Conservation (phyloP, 2,797 vertebrate genomes). For the Chloroceryle amazona region DNA sequence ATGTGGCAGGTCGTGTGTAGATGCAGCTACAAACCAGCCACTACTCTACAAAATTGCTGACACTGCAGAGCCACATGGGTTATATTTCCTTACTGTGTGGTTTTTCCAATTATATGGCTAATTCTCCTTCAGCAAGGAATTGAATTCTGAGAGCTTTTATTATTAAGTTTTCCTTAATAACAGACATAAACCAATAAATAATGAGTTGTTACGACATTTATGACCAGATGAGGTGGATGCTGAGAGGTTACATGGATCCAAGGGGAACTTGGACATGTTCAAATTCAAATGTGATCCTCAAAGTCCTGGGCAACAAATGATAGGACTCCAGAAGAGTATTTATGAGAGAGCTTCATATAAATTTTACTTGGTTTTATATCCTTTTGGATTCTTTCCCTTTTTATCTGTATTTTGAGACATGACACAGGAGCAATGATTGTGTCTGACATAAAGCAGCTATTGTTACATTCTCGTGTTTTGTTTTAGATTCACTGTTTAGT, state of each 20-base stretch:
- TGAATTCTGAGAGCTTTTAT: background rate
- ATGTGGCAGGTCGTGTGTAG: accelerated
- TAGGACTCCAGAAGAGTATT: background rate
- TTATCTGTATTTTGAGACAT: background rate
- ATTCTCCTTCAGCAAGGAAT: background rate
- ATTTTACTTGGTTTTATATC: background rate
- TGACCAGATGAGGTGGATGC: background rate
- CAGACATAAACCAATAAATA: background rate
- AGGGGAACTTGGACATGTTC: background rate
- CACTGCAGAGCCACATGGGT: accelerated
- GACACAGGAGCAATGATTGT: background rate
- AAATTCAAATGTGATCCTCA: background rate
- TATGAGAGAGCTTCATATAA: background rate
- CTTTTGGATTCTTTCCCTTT: background rate
- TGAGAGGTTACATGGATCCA: background rate
- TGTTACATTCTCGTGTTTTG: background rate
- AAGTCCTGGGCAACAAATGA: background rate
- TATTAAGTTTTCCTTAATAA: background rate
- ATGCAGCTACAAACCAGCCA: background rate
- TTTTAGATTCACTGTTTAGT: background rate
- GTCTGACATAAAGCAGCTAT: background rate
- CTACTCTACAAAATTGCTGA: background rate
- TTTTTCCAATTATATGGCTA: background rate
- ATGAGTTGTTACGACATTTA: background rate
- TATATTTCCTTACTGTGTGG: background rate